Evolutionary conservation across 2,888 invertebrate genomes (phyloP).

Genomic region (Endomychus coccineus): DNA sequence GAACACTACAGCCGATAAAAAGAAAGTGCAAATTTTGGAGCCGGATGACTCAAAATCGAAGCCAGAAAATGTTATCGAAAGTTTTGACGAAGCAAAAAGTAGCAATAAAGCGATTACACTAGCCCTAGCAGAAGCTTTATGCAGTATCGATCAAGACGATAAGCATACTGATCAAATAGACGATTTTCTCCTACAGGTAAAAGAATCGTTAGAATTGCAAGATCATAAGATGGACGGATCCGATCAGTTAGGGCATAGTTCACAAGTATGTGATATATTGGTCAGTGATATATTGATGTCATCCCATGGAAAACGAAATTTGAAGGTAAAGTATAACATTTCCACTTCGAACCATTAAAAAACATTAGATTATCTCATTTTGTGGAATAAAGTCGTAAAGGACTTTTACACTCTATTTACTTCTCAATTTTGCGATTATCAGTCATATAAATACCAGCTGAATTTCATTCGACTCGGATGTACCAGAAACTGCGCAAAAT

Average conservation of each 20-base stretch:
- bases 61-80: too few species aligned
- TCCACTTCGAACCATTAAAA: neutral
- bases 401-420: too few species aligned
- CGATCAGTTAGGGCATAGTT: constrained; percentile 44
- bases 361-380: too few species aligned
- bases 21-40: neutral
- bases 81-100: constrained; percentile 28
- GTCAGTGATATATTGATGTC: constrained; percentile 59
- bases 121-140: constrained; percentile 70
- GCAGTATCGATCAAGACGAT: constrained; percentile 71
- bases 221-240: constrained; percentile 36
- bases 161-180: constrained; percentile 71
- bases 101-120: constrained; percentile 50
- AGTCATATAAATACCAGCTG: too few species aligned
- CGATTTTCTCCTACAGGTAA: constrained; percentile 52
- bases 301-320: constrained; percentile 50
- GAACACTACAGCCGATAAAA: neutral
- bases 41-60: too few species aligned
- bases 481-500: too few species aligned
- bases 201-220: constrained; percentile 38
- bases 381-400: too few species aligned
- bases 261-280: constrained; percentile 48
- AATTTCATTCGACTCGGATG: too few species aligned
- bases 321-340: constrained; percentile 39
- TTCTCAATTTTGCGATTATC: too few species aligned